Evolutionary conservation across 2,888 invertebrate genomes (phyloP).

Genomic region (Rotaria socialis): DNA sequence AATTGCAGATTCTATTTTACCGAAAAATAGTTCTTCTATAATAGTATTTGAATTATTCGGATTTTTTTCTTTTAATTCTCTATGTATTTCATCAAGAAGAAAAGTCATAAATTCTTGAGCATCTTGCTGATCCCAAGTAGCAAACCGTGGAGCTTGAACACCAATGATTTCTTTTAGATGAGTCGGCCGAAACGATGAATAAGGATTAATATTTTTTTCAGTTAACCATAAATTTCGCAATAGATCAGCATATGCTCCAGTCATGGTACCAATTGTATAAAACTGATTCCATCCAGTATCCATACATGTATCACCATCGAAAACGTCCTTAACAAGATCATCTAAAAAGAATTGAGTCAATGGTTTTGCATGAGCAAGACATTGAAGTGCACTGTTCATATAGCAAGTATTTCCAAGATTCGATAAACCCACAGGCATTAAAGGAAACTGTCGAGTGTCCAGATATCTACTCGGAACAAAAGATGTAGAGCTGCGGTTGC

Average conservation of each 20-base stretch:
- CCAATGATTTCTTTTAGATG: background rate
- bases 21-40: background rate
- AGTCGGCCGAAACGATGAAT: background rate
- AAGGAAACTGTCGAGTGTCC: too few relatives aligned
- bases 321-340: background rate
- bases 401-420: background rate
- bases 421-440: background rate
- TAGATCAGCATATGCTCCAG: background rate
- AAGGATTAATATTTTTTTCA: background rate
- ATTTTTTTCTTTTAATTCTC: constrained; percentile 48
- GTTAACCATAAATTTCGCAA: background rate
- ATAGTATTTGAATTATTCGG: background rate
- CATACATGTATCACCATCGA: background rate
- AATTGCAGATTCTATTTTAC: background rate
- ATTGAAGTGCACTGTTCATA: constrained; percentile 23
- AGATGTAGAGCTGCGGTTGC: background rate
- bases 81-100: constrained; percentile 48
- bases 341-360: constrained; percentile 11
- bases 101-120: constrained; percentile 48
- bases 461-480: background rate
- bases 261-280: background rate
- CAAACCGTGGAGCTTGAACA: constrained; percentile 47
- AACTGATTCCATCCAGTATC: background rate
- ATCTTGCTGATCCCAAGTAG: constrained; percentile 48
- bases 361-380: background rate